Percentiles rank a stretch among this genome's conserved stretches.
Conservation (phyloP, 2,888 invertebrate genomes). For the Drosophila aldrichi region DNA sequence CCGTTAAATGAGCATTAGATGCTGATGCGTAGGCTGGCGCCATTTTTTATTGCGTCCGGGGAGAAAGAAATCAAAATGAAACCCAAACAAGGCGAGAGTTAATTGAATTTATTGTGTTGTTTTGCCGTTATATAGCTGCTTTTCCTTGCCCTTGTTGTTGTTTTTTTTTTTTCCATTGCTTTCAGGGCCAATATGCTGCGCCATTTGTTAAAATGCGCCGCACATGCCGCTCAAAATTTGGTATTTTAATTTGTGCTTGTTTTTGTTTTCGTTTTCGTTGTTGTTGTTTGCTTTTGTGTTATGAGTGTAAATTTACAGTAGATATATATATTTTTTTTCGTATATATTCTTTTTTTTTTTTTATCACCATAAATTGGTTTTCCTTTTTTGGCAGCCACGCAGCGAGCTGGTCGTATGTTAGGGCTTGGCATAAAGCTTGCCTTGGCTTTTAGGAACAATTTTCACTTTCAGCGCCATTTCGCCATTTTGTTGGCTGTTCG, state of each 20-base stretch:
- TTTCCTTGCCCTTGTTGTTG: constrained; percentile 7
- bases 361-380: constrained; percentile 50
- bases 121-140: constrained; percentile 21
- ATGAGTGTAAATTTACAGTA: constrained; percentile 28
- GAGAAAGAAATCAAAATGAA: constrained; percentile 48
- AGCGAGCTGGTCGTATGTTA: constrained; percentile 5
- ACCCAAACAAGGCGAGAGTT: constrained; percentile 61
- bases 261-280: constrained; percentile 33
- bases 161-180: constrained; percentile 9
- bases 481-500: constrained; percentile 1
- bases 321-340: constrained; percentile 8
- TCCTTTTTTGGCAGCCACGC: constrained; percentile 35
- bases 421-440: constrained; percentile 17
- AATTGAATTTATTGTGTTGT: constrained; percentile 79
- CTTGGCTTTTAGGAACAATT: constrained; percentile 31
- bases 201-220: constrained; percentile 40
- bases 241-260: constrained; percentile 55
- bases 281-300: constrained; percentile 32
- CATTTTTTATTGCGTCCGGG: constrained; percentile 29
- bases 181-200: constrained; percentile 31
- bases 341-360: neutral
- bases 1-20: constrained; percentile 44
- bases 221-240: constrained; percentile 31
- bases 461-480: constrained; percentile 32
- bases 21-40: constrained; percentile 26